Evolutionary conservation across 2,888 invertebrate species (phyloP).

Genomic region (Andrena bicolor): DNA sequence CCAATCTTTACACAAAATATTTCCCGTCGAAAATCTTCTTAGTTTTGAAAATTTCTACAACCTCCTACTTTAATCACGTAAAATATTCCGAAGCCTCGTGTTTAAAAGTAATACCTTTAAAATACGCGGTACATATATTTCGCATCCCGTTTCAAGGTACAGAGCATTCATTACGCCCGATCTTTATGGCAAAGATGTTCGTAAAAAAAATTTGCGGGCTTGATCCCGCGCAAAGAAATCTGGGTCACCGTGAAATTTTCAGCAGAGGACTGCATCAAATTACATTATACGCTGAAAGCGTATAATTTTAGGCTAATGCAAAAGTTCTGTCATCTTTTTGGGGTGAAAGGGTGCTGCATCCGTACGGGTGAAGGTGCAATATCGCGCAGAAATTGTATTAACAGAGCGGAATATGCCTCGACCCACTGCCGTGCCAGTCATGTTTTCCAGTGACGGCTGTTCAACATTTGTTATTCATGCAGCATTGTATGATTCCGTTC

Average conservation of each 20-base stretch:
- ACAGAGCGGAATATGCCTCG: constrained; percentile 36
- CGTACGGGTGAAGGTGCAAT: constrained; percentile 37
- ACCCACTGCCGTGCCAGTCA: constrained; percentile 26
- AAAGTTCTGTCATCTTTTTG: constrained; percentile 55
- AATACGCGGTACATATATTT: constrained; percentile 1
- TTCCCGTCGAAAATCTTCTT: too few species aligned
- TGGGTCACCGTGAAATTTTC: constrained; percentile 34
- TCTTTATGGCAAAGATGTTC: not conserved
- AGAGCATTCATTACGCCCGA: not conserved
- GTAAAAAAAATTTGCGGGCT: constrained; percentile 19
- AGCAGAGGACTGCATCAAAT: constrained; percentile 37
- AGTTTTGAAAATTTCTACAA: too few species aligned
- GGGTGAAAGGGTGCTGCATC: constrained; percentile 29
- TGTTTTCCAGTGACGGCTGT: constrained; percentile 17
- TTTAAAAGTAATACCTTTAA: constrained; percentile 4
- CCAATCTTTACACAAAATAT: too few species aligned
- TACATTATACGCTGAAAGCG: constrained; percentile 48
- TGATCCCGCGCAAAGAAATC: constrained; percentile 22
- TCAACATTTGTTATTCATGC: constrained; percentile 35
- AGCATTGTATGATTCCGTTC: constrained; percentile 8
- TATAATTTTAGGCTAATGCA: constrained; percentile 57
- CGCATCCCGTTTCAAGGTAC: not conserved
- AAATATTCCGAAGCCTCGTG: not conserved
- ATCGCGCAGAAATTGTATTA: constrained; percentile 57
- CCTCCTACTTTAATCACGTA: not conserved